Percentiles rank a stretch among this genome's conserved stretches.
These are phyloP conservation scores for Leguminivora glycinivorella DNA, from an alignment of 1,140 invertebrate genomes.

Conservation along the genomic window DNA sequence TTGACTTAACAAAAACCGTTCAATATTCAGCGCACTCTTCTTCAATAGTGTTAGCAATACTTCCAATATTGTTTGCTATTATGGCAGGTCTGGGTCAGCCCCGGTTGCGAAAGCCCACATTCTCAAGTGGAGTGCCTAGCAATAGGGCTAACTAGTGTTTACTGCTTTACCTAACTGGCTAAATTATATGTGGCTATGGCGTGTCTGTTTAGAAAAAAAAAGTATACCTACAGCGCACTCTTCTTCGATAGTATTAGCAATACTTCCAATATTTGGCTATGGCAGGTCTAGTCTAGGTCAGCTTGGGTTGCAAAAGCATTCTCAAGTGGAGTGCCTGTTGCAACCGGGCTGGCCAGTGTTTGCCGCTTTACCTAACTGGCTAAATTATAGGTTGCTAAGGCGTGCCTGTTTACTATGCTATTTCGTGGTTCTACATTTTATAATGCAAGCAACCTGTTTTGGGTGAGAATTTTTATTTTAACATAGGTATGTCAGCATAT, in stretches of 20 bases:
- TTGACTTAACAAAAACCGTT: too few species aligned
- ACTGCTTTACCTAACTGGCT: neutral
- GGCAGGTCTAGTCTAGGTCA: neutral
- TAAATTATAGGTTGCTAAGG: neutral
- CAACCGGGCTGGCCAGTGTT: neutral
- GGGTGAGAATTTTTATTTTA: neutral
- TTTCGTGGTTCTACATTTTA: neutral
- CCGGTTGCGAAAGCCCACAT: constrained; percentile 3
- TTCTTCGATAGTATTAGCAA: neutral
- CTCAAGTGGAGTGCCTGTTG: neutral
- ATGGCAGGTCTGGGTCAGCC: neutral
- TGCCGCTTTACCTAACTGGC: neutral
- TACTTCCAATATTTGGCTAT: neutral
- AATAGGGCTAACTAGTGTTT: neutral
- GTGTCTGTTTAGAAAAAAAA: neutral
- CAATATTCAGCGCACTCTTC: neutral
- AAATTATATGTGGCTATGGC: neutral
- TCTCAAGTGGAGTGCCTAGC: neutral
- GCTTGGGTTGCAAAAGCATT: constrained; percentile 1
- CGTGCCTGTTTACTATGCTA: neutral
- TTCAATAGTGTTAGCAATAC: neutral
- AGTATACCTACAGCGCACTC: neutral
- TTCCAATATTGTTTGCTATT: neutral
- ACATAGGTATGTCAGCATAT: too few species aligned
- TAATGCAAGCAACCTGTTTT: neutral